phyloP scores from a whole-genome alignment of 2,797 vertebrate species.

The Sparidentex hasta region DNA sequence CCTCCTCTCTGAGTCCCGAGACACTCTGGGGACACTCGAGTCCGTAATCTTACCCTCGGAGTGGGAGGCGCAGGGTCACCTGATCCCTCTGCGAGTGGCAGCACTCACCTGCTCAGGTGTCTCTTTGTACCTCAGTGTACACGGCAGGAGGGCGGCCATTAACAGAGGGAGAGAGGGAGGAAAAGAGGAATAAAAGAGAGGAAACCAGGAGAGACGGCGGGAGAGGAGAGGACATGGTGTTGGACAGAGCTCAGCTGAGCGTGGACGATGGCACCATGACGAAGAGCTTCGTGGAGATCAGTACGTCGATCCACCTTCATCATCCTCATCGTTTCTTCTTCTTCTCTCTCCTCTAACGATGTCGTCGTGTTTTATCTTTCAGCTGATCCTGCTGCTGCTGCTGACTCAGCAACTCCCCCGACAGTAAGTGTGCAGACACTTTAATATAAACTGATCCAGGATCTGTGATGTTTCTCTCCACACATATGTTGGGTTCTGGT shows the following conservation, averaged over 20 bases:
- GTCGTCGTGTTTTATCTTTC: not conserved
- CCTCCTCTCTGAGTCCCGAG: not conserved
- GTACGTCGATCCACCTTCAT: slow-evolving; percentile 44
- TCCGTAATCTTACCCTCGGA: slow-evolving; percentile 73
- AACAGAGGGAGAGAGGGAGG: not conserved
- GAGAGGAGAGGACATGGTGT: slow-evolving; percentile 27
- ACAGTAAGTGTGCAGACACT: slow-evolving; percentile 53
- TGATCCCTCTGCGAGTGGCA: slow-evolving; percentile 66
- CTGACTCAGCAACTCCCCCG: slow-evolving; percentile 25
- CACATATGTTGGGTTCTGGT: too few species aligned
- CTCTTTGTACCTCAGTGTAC: slow-evolving; percentile 50
- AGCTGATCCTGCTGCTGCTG: slow-evolving; percentile 45
- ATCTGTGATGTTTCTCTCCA: too few species aligned
- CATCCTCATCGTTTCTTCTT: not conserved
- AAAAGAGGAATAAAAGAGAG: not conserved
- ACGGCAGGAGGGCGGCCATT: slow-evolving; percentile 34
- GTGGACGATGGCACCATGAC: slow-evolving; percentile 65
- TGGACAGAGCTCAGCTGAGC: slow-evolving; percentile 13
- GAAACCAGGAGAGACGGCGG: not conserved
- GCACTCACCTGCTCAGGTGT: slow-evolving; percentile 81
- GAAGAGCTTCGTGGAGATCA: slow-evolving; percentile 39
- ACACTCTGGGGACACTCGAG: slow-evolving; percentile 34
- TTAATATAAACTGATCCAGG: too few species aligned
- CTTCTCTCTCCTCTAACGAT: not conserved
- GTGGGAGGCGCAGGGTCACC: slow-evolving; percentile 68